These are phyloP conservation scores for Phrynocephalus versicolor DNA, from an alignment of 2,113 vertebrate species.

Conservation along the genomic window DNA sequence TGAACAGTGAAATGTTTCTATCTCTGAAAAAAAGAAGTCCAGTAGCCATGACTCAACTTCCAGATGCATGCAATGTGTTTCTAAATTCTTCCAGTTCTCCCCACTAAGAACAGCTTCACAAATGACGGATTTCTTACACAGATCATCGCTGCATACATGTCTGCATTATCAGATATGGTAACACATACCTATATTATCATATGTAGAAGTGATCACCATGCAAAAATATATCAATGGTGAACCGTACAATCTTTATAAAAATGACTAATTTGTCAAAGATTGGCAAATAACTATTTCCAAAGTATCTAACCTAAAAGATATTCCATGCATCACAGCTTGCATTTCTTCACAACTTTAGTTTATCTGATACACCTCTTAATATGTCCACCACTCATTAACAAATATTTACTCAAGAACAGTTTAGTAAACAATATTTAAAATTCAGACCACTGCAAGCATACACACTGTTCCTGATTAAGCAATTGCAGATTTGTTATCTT, in stretches of 20 bases:
- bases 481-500: constrained; percentile 62
- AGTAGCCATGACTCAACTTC: no score
- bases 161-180: neutral
- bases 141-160: neutral
- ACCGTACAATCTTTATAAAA: neutral
- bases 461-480: constrained; percentile 50
- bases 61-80: neutral
- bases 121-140: neutral
- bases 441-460: constrained; percentile 54
- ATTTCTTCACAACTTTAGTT: constrained; percentile 16
- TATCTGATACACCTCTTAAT: constrained; percentile 6
- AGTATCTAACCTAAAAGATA: neutral
- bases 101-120: neutral
- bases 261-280: neutral
- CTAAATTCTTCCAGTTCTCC: neutral
- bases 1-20: no score
- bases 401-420: constrained; percentile 42
- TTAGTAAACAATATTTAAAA: constrained; percentile 54
- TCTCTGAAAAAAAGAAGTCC: no score
- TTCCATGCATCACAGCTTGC: neutral
- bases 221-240: neutral
- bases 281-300: neutral
- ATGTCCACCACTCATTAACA: constrained; percentile 6
- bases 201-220: neutral
- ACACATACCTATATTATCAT: neutral